Evolutionary conservation across 2,113 vertebrate genomes (phyloP), one percentile per base, ranked within the genome.

Genomic region (Sprattus sprattus): DNA sequence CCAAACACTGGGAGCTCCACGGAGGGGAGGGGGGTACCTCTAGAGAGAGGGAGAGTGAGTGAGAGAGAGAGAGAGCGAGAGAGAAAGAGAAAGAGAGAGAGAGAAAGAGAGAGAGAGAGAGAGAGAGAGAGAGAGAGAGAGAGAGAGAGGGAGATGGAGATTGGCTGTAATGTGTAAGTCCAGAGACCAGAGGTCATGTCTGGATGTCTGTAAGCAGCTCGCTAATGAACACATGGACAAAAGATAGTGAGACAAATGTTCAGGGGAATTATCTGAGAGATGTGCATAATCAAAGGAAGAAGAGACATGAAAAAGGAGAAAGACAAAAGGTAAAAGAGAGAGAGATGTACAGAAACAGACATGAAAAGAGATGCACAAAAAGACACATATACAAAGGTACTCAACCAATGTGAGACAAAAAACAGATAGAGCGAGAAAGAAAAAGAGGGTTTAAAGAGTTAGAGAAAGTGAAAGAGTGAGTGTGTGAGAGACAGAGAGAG

Each of bases 1-100:
- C 92, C 94, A 93, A 94, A 94, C 92, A 93, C 92, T 94, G 92
- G 91, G 92, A 94, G 93, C 88, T 86, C 88, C 83, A 89, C 87
- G 82, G 87, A 85, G 89, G 89, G 88, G 90, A 87, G 82, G 90
- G 90, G 45, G 46, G 18, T 81, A 81, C 57, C 28, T 85, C 44
- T 52, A 82, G 49, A 87, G 84, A 60, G 84, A 80, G 82, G 83
- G 54, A 82, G 84, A 45, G 60, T 18, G 78, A 84, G 39, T 39
- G 84, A 52, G n/a, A 46, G 15, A 15, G 18, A 54, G 82, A 44
- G 49, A 28, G 49, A n/a, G 20, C 71, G 71, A 44, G 45, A 84
- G 25, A 84, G 32, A 86, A 1, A 1, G 39, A 6, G 67, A 46
- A 20, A 45, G 16, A 81, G 91, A 87, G 91, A 89, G 90, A 93